Percentiles rank a stretch among this genome's conserved stretches.
Evolutionary conservation across 2,888 invertebrate species (phyloP).

Genomic region (Lasiommata megera): DNA sequence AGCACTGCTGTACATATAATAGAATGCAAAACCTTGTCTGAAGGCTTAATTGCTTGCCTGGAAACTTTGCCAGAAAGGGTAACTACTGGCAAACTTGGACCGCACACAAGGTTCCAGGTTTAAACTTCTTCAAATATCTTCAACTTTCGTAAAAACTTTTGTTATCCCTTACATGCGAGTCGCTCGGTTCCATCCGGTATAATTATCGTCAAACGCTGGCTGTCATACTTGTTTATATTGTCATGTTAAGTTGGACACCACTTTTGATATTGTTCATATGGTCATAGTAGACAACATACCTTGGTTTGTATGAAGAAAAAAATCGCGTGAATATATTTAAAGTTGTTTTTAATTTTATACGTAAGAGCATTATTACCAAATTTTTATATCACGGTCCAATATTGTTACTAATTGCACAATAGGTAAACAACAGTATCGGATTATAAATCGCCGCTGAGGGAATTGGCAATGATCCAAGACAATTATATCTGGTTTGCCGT

Average conservation of each 20-base stretch:
- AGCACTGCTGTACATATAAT: no score
- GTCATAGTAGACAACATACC: no score
- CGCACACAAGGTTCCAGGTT: neutral
- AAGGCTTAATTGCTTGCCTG: neutral
- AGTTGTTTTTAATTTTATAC: neutral
- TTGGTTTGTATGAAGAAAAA: no score
- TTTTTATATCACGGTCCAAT: neutral
- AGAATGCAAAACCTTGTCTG: neutral
- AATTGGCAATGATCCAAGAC: constrained; percentile 20
- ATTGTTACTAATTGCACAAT: neutral
- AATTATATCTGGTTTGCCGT: constrained; percentile 17
- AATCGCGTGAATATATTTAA: neutral
- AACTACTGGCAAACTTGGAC: neutral
- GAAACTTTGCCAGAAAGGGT: neutral
- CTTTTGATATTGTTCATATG: no score
- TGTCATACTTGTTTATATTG: no score
- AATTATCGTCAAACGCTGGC: no score
- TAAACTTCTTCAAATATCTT: neutral
- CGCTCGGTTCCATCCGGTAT: no score
- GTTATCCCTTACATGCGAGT: no score
- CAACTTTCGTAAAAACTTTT: neutral
- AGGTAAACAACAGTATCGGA: neutral
- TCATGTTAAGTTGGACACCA: no score
- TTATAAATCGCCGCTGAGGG: constrained; percentile 5
- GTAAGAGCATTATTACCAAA: neutral